These are phyloP conservation scores for Acanthiza pusilla DNA, from an alignment of 2,797 vertebrate species.

Conservation along the genomic window DNA sequence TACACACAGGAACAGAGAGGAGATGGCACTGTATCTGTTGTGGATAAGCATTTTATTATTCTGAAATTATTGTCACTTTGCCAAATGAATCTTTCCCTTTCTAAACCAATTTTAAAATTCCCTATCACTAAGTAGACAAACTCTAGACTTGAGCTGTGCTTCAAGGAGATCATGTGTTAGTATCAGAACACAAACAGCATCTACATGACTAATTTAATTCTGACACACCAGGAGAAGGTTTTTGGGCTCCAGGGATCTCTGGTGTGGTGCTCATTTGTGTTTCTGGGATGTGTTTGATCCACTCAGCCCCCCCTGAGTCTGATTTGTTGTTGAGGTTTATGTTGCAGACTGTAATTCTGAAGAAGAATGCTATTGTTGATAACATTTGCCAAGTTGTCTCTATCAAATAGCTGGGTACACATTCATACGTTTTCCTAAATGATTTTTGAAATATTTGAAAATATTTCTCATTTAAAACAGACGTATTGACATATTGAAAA, in stretches of 20 bases:
- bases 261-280: background rate
- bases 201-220: background rate
- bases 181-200: background rate
- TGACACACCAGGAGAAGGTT: background rate
- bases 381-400: background rate
- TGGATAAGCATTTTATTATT: background rate
- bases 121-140: background rate
- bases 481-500: background rate
- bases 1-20: background rate
- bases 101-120: background rate
- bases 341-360: background rate
- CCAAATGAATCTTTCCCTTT: background rate
- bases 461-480: background rate
- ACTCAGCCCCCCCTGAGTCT: background rate
- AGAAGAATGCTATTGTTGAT: background rate
- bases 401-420: background rate
- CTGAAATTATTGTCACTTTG: background rate
- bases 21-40: background rate
- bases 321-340: background rate
- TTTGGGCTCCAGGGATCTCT: background rate
- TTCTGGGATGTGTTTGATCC: background rate
- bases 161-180: background rate
- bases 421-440: background rate
- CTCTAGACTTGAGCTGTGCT: background rate
- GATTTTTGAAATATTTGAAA: background rate